Evolutionary conservation across 2,797 vertebrate genomes (phyloP).

Genomic region (Pelodytes ibericus): DNA sequence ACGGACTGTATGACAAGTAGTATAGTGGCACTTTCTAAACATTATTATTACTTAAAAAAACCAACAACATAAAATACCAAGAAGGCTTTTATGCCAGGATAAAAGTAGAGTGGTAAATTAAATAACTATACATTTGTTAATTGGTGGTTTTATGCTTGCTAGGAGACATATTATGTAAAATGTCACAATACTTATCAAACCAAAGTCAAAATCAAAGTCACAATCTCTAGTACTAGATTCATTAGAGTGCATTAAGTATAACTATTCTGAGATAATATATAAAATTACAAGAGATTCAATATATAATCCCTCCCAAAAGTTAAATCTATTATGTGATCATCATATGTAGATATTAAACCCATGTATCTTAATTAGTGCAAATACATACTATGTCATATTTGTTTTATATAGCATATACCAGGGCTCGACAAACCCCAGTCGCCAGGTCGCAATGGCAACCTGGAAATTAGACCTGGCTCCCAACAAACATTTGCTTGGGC

Average conservation of each 20-base stretch:
- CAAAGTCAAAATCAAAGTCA: constrained; percentile 50
- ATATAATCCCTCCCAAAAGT: no score
- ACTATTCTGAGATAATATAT: no score
- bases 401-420: no score
- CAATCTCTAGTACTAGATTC: background rate
- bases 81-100: constrained; percentile 27
- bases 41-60: constrained; percentile 43
- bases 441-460: no score
- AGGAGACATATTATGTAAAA: constrained; percentile 26
- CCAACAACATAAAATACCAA: constrained; percentile 25
- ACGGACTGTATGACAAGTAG: constrained; percentile 24
- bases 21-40: constrained; percentile 14
- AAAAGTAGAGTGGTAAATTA: constrained; percentile 20
- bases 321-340: no score
- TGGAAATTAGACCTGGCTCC: no score
- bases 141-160: constrained; percentile 25
- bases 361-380: no score
- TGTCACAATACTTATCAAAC: constrained; percentile 36
- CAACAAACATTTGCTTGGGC: no score
- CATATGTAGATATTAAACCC: no score
- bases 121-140: constrained; percentile 39
- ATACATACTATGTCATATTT: no score
- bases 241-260: background rate
- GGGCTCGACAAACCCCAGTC: no score
- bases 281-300: no score